Conservation (phyloP, 2,113 vertebrate species). For the Prunella fulvescens region DNA sequence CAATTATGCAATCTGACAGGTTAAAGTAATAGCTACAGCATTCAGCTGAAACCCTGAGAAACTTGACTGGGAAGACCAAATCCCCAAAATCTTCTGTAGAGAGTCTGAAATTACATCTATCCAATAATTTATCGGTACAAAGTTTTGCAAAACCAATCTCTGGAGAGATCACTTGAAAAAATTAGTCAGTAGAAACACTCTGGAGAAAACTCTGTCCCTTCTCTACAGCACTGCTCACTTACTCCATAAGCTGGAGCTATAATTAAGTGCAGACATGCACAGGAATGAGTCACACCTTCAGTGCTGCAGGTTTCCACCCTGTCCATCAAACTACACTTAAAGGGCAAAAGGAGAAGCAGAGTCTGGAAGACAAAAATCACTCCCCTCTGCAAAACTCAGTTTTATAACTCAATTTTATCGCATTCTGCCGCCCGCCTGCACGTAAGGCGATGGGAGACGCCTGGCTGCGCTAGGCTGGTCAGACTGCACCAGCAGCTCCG, state of each 20-base stretch:
- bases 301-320: not conserved
- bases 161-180: not conserved
- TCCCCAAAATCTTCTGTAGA: not conserved
- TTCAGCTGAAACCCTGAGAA: not conserved
- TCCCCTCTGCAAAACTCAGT: not conserved
- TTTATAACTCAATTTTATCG: not conserved
- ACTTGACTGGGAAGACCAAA: not conserved
- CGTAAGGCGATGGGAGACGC: not conserved
- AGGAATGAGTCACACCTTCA: not conserved
- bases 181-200: not conserved
- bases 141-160: not conserved
- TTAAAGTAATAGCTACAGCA: not conserved
- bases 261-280: rapidly evolving
- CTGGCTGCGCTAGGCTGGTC: not conserved
- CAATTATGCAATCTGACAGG: not conserved
- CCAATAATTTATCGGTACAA: not conserved
- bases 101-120: not conserved
- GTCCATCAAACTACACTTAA: not conserved
- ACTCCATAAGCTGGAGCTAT: no score
- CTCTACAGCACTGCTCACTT: not conserved
- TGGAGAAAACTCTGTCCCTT: not conserved
- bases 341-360: not conserved
- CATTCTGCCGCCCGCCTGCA: not conserved
- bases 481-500: not conserved
- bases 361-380: not conserved